Percentiles rank a stretch among this genome's conserved stretches.
Conservation (phyloP, 2,113 vertebrate genomes). For the Aramus guarauna region DNA sequence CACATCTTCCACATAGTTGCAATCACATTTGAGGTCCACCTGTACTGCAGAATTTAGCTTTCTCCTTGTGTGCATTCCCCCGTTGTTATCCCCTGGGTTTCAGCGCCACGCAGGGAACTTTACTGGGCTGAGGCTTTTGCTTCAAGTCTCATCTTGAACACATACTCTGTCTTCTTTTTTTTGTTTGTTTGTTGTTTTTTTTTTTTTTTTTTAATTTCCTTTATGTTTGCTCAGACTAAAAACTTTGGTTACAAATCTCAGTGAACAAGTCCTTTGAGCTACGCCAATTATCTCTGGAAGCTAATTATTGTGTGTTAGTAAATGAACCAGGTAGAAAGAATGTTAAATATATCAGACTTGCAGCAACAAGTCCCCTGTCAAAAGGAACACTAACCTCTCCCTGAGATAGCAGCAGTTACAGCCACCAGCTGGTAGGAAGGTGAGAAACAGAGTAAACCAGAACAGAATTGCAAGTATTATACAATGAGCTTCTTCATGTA, state of each 20-base stretch:
- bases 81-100: not conserved
- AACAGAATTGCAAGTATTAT: not conserved
- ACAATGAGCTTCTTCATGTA: not conserved
- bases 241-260: not conserved
- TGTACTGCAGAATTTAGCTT: not conserved
- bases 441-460: not conserved
- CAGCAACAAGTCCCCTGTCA: constrained; percentile 14
- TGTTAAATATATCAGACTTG: not conserved
- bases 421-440: constrained; percentile 1
- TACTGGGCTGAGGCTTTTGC: not conserved
- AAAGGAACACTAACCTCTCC: not conserved
- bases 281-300: not conserved
- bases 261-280: constrained; percentile 1
- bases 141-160: constrained; percentile 30
- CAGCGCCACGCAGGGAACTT: not conserved
- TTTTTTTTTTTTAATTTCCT: not conserved
- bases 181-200: too few species aligned
- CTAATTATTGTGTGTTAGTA: constrained; percentile 14
- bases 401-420: not conserved
- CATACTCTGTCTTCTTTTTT: not conserved
- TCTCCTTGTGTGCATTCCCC: not conserved
- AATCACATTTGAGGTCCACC: not conserved
- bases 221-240: not conserved
- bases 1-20: not conserved
- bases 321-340: not conserved